Conservation (phyloP, 1,140 invertebrate species). For the Colletes gigas region DNA sequence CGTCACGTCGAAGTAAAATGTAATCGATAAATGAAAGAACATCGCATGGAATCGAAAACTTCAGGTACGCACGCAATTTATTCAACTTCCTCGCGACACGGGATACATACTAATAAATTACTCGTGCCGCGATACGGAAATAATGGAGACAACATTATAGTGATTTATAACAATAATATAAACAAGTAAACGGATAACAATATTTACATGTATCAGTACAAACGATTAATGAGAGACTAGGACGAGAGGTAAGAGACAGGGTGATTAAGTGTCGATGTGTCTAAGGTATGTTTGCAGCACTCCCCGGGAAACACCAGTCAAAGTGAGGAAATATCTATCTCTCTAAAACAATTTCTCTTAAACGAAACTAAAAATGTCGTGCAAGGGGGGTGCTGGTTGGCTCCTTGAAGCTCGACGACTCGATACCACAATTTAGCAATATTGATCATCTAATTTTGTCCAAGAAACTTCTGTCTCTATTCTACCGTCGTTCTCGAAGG, state of each 20-base stretch:
- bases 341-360: slow-evolving; percentile 4
- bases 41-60: neutral
- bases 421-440: neutral
- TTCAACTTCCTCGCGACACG: slow-evolving; percentile 20
- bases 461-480: too few species aligned
- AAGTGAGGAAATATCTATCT: slow-evolving; percentile 15
- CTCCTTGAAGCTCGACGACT: slow-evolving; percentile 3
- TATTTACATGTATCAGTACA: slow-evolving; percentile 52
- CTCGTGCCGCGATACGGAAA: slow-evolving; percentile 26
- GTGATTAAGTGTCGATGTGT: slow-evolving; percentile 17
- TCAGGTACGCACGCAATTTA: slow-evolving; percentile 50
- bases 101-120: slow-evolving; percentile 37
- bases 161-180: slow-evolving; percentile 34
- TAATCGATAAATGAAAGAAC: neutral
- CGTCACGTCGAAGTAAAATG: too few species aligned
- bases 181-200: slow-evolving; percentile 39
- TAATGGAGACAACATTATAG: slow-evolving; percentile 9
- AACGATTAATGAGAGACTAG: slow-evolving; percentile 43
- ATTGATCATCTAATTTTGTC: too few species aligned
- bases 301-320: slow-evolving; percentile 29
- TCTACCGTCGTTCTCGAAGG: too few species aligned
- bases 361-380: slow-evolving; percentile 14
- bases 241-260: slow-evolving; percentile 56
- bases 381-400: slow-evolving; percentile 10
- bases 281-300: neutral